Percentiles rank a stretch among this genome's conserved stretches.
Conservation (phyloP, 2,113 vertebrate species). For the Polyodon spathula region DNA sequence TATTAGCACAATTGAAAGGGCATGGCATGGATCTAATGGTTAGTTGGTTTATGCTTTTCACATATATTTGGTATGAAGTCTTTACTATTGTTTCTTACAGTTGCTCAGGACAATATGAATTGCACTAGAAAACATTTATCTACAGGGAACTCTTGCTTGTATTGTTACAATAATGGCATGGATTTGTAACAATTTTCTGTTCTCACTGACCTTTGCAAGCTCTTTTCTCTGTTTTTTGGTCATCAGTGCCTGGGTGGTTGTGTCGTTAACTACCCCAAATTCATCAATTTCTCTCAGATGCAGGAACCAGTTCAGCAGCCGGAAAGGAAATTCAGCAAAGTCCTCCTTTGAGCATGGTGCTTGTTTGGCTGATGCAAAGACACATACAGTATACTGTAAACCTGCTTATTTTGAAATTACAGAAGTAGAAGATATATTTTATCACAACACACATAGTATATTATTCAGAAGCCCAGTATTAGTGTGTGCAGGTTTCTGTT, state of each 20-base stretch:
- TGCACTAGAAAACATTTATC: too few relatives aligned
- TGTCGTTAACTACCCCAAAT: neutral
- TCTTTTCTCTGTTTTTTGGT: neutral
- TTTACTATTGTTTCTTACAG: too few relatives aligned
- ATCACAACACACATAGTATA: neutral
- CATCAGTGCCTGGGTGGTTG: neutral
- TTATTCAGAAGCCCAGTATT: too few relatives aligned
- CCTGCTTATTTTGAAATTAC: neutral
- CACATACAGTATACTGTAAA: neutral
- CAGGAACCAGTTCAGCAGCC: conserved; percentile 12
- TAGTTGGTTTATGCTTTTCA: too few relatives aligned
- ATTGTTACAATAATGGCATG: too few relatives aligned
- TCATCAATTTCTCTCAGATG: conserved; percentile 9
- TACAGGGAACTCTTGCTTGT: too few relatives aligned
- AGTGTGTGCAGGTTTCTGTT: too few relatives aligned
- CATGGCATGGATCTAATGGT: too few relatives aligned
- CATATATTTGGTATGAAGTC: too few relatives aligned
- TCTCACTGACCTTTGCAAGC: conserved; percentile 1
- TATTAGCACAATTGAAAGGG: too few relatives aligned
- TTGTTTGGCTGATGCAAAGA: neutral
- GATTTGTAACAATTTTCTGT: neutral
- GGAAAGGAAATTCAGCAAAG: conserved; percentile 4
- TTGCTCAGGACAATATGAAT: too few relatives aligned
- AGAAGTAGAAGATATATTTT: neutral
- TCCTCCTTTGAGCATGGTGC: neutral